Evolutionary conservation across 2,113 vertebrate genomes (phyloP), one percentile per base, ranked within the genome.

Genomic region (Thamnaconus septentrionalis): DNA sequence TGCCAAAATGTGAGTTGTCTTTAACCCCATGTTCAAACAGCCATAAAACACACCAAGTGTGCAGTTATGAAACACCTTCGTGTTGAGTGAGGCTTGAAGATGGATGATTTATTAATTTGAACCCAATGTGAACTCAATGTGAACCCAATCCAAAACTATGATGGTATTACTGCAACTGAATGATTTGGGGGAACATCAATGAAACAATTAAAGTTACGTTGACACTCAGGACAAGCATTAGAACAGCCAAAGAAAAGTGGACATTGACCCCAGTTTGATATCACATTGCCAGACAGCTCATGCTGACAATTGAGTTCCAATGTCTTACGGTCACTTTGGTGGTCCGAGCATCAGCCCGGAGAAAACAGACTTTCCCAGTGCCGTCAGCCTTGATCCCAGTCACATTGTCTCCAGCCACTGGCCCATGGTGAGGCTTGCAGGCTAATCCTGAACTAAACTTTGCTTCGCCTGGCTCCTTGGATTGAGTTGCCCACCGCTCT

Each of bases 311-410:
- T 31, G 18, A 44, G 51, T 53, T 53, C 59, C 67, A 45, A 44
- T 74, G 62, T 72, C 82, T 82, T 69, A 78, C 1, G 69, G 73
- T 87, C 74, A 74, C 69, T 59, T 71, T 67, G 72, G 83, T 85
- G 85, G 73, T 73, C 81, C 67, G 41, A 45, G 64, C 43, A 65
- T 58, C 63, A 69, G 69, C 68, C 61, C 54, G 75, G 71, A 79
- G 58, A 64, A 56, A 83, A 42, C 42, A 40, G 9, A 61, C 61
- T 81, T 76, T 72, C 71, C 79, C 78, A 63, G 18, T 77, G 52
- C 77, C 76, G 70, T 81, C 65, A 66, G 60, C 53, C 66, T 53
- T 83, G 80, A 88, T 88, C 58, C 76, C 67, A 82, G 72, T 84
- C 81, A 84, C 66, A 75, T 83, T 80, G 69, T 76, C 41, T 70